phyloP scores from a whole-genome alignment of 2,113 vertebrate genomes.

The Boulengeromyrus knoepffleri region DNA sequence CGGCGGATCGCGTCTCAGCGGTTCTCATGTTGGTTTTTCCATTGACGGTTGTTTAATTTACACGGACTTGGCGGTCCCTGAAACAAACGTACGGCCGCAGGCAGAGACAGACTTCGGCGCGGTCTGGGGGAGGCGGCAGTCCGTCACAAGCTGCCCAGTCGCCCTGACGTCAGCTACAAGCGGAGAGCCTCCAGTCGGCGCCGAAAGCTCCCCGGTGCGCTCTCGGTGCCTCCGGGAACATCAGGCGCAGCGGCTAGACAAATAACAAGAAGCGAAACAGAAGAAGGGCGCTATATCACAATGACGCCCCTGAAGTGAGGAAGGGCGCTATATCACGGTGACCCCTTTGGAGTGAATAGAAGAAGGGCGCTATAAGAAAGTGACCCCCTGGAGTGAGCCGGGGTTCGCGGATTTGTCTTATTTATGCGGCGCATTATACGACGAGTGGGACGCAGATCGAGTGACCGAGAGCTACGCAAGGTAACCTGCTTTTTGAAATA shows the following conservation, averaged over 20 bases:
- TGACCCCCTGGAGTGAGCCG: neutral
- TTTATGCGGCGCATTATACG: neutral
- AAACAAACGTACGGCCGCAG: neutral
- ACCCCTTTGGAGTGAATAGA: neutral
- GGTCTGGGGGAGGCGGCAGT: neutral
- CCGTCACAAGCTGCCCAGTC: neutral
- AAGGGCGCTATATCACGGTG: neutral
- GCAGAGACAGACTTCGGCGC: neutral
- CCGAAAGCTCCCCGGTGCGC: neutral
- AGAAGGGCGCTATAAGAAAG: neutral
- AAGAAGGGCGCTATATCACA: neutral
- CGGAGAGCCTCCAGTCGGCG: neutral
- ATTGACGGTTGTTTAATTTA: neutral
- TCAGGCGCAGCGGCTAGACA: neutral
- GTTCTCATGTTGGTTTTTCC: neutral
- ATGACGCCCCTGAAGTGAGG: neutral
- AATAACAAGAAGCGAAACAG: neutral
- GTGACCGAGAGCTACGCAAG: neutral
- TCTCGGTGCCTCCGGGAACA: neutral
- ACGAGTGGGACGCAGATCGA: neutral
- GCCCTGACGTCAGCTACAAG: neutral
- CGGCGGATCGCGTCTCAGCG: neutral
- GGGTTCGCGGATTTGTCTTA: neutral
- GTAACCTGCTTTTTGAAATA: neutral
- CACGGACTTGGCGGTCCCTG: neutral